phyloP scores from a whole-genome alignment of 2,888 invertebrate species.

The Pedicia rivosa region DNA sequence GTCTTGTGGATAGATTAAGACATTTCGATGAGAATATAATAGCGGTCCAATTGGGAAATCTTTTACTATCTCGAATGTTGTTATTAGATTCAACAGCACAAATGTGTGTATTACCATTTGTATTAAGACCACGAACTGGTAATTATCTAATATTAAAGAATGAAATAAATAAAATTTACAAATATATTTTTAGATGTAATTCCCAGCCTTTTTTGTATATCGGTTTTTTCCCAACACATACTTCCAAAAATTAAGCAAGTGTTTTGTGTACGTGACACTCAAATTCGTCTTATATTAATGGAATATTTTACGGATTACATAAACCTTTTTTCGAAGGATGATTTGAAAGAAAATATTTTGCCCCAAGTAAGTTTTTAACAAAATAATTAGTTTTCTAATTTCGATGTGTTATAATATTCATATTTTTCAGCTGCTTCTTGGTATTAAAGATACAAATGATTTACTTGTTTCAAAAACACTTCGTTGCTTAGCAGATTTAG shows the following conservation, averaged over 20 bases:
- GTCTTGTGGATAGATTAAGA: conserved; percentile 48
- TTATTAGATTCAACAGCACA: conserved; percentile 69
- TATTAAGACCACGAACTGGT: conserved; percentile 34
- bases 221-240: conserved; percentile 54
- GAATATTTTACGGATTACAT: conserved; percentile 64
- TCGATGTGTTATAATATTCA: background rate
- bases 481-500: conserved; percentile 64
- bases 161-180: no score
- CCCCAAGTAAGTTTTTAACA: conserved; percentile 53
- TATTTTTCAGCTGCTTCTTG: conserved; percentile 31
- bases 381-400: no score
- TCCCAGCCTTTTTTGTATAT: conserved; percentile 46
- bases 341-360: conserved; percentile 58
- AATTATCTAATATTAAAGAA: no score
- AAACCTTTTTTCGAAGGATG: conserved; percentile 54
- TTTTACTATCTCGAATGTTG: conserved; percentile 70
- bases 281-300: conserved; percentile 62
- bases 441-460: conserved; percentile 77
- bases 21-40: conserved; percentile 65
- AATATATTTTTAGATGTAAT: conserved; percentile 19
- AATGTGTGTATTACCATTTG: conserved; percentile 26
- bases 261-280: conserved; percentile 72
- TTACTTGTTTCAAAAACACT: conserved; percentile 66
- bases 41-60: conserved; percentile 61
- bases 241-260: conserved; percentile 62